Conservation (phyloP, 2,888 invertebrate species). For the Aphrophora alni region DNA sequence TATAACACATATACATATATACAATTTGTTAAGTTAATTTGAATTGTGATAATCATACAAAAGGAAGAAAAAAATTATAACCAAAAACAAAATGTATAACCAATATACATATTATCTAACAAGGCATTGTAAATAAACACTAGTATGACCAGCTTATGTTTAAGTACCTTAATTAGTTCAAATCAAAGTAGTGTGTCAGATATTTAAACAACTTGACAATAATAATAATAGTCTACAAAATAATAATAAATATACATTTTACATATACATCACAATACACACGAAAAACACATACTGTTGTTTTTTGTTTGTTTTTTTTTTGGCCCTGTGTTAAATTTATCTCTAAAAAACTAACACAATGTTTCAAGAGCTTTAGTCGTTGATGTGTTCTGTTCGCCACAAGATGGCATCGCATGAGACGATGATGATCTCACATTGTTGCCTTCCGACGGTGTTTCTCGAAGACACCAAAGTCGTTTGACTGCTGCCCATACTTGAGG, state of each 20-base stretch:
- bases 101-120: too few relatives aligned
- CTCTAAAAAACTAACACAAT: constrained; percentile 45
- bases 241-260: background rate
- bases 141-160: too few relatives aligned
- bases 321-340: background rate
- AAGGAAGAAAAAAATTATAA: too few relatives aligned
- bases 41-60: too few relatives aligned
- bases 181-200: background rate
- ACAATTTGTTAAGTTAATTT: too few relatives aligned
- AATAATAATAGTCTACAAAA: background rate
- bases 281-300: background rate
- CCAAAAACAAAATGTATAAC: too few relatives aligned
- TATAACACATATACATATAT: too few relatives aligned
- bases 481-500: constrained; percentile 78
- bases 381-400: constrained; percentile 65
- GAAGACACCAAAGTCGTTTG: constrained; percentile 69
- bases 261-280: background rate
- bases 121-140: too few relatives aligned
- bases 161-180: background rate
- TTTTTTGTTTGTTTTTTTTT: too few relatives aligned
- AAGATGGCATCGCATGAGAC: constrained; percentile 82
- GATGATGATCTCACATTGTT: constrained; percentile 67
- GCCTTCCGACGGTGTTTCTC: constrained; percentile 62
- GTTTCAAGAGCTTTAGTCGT: constrained; percentile 52
- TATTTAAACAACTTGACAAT: background rate